Base-by-base conservation (phyloP, 2,113 vertebrate species). In the Apteryx owenii region DNA sequence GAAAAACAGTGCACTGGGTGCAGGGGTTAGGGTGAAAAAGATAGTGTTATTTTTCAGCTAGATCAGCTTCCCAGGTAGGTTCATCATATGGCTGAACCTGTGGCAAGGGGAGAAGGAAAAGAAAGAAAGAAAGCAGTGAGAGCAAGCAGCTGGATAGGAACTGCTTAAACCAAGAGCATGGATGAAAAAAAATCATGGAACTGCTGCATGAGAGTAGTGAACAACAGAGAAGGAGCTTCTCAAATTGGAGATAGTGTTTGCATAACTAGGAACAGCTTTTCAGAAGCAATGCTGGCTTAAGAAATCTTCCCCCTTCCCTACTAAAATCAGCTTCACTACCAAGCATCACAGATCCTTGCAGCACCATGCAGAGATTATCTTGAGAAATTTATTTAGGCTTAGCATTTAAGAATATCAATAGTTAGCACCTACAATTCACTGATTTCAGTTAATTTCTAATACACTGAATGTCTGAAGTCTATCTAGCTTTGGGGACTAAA, bases 201-300 rank as follows among this genome's bases (percentile, higher is more conserved):
- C 40, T 33, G 40, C 28, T 88, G 62, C 50, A 61, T 44, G 18
- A 75, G 62, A 83, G 62, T 25, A 80, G 54, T 1, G 6, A 94
- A 70, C 19, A 81, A 42, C 53, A 85, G 20, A 84, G n/a, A 85
- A 82, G 48, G 1, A 87, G 50, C 33, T 85, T 70, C 81, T 94
- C 44, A 70, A 88, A 40, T 2, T 50, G 60, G 87, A 91, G 36
- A 90, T 91, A 64, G 29, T 1, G 4, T 71, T 31, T 94, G 76
- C 21, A 1, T 85, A 96, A 93, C 66, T 79, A 56, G 36, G n/a
- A 96, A 80, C 88, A 83, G 85, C 50, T 93, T 94, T 94, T 86
- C 75, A 90, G 76, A 88, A 83, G 79, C 85, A 85, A 80, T 17
- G 44, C 9, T 18, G 23, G 44, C 36, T 90, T 90, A 80, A 73